Percentiles rank a stretch among this genome's conserved stretches.
Conservation (phyloP, 1,140 invertebrate species). For the Lordiphosa clarofinis region DNA sequence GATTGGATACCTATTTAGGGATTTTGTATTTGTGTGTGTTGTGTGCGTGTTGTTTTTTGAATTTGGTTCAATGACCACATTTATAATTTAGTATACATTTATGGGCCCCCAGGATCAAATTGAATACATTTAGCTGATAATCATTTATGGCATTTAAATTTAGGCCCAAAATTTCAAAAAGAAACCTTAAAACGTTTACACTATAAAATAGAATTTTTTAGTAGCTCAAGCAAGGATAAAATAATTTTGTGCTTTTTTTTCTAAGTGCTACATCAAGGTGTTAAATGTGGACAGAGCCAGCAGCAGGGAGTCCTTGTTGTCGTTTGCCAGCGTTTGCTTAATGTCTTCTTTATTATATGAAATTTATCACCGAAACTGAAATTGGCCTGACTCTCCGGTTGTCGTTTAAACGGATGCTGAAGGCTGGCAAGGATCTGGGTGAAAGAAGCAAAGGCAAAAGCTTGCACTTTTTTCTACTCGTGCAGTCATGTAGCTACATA, state of each 20-base stretch:
- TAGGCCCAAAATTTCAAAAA: slow-evolving; percentile 5
- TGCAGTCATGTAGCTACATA: slow-evolving; percentile 50
- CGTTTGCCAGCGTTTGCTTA: slow-evolving; percentile 62
- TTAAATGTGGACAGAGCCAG: slow-evolving; percentile 37
- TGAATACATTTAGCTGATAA: neutral
- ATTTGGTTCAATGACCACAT: slow-evolving; percentile 14
- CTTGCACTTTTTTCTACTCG: slow-evolving; percentile 40
- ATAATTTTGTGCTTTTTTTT: slow-evolving; percentile 37
- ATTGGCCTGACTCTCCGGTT: slow-evolving; percentile 43
- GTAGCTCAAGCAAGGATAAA: slow-evolving; percentile 22
- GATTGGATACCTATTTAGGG: slow-evolving; percentile 5
- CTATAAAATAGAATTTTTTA: slow-evolving; percentile 42
- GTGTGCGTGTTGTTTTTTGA: slow-evolving; percentile 12
- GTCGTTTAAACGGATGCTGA: slow-evolving; percentile 15
- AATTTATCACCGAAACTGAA: slow-evolving; percentile 76
- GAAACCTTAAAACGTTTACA: slow-evolving; percentile 61
- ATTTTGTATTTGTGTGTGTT: slow-evolving; percentile 5
- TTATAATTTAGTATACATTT: slow-evolving; percentile 16
- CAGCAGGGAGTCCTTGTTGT: slow-evolving; percentile 59
- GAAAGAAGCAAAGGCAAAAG: slow-evolving; percentile 7
- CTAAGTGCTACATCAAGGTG: slow-evolving; percentile 41
- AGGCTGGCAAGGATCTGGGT: slow-evolving; percentile 12
- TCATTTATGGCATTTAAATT: slow-evolving; percentile 13
- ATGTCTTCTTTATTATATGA: slow-evolving; percentile 76
- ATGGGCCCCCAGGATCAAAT: neutral